Base-by-base conservation (phyloP, 2,113 vertebrate species). In the Myotis brandtii region DNA sequence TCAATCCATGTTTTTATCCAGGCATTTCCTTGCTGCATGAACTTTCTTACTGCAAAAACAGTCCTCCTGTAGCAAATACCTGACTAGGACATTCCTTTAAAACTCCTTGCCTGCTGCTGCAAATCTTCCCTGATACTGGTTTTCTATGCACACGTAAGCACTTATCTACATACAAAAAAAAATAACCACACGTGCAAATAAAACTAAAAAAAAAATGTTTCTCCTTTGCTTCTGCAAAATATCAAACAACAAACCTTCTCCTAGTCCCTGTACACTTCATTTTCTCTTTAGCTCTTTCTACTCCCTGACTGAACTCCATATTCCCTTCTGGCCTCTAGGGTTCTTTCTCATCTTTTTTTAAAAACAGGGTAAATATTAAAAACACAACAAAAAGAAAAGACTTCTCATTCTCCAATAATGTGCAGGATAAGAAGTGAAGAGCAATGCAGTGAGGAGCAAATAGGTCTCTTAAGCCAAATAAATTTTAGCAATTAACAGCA, bases 1-100 rank as follows among this genome's bases (percentile, higher is more conserved):
- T 67, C 18, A 66, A n/a, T 18, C 59, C 14, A 30, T 70, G 54
- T 62, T 94, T 95, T 84, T 67, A 66, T 37, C 40, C 37, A 77
- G 37, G 69, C 18, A 69, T 62, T 82, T 89, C 54, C n/a, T 80
- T 73, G 18, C 43, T 73, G 5, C 75, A 14, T 69, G 59, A 93
- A 92, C 4, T 21, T 85, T n/a, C 25, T 86, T 73, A 69, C 37
- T 84, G 17, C 23, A 95, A 95, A 92, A 93, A 66, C 23, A 84
- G 34, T 37, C 9, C 20, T 69, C 3, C 20, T 79, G 54, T 14
- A 82, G 21, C 72, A 90, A 82, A 75, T 50, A 69, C 34, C 50
- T 92, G 18, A 32, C 62, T 54, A 80, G 75, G 54, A 93, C 2
- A 14, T 72, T 70, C 80, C 46, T 93, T 64, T 89, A 64, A 50